Percentiles rank a stretch among this genome's conserved stretches.
Evolutionary conservation across 2,113 vertebrate species (phyloP).

Genomic region (Hymenochirus boettgeri): DNA sequence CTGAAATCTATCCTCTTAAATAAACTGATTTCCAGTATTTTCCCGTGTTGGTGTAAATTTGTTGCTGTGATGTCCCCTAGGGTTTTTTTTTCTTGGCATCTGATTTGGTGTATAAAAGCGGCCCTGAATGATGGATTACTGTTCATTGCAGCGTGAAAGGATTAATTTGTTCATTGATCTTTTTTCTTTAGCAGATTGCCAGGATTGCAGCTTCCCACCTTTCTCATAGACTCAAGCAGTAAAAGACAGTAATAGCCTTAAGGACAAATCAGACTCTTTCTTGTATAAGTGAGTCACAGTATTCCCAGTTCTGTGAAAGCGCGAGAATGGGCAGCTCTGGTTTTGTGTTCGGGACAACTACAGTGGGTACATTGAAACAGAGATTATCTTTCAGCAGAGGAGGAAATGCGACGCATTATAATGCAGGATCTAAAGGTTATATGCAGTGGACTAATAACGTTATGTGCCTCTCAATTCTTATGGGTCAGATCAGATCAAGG

Average conservation of each 20-base stretch:
- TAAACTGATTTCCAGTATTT: constrained; percentile 77
- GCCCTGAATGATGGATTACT: constrained; percentile 99
- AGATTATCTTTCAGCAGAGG: too few relatives aligned
- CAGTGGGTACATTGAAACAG: too few relatives aligned
- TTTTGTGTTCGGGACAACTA: too few relatives aligned
- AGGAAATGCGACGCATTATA: too few relatives aligned
- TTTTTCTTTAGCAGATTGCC: constrained; percentile 99
- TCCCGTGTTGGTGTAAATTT: constrained; percentile 79
- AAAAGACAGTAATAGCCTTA: constrained; percentile 98
- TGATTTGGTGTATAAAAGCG: constrained; percentile 97
- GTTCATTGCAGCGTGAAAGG: constrained; percentile 98
- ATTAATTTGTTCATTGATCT: constrained; percentile 99
- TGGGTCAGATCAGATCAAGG: too few relatives aligned
- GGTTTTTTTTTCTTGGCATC: constrained; percentile 78
- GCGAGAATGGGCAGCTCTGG: constrained; percentile 8
- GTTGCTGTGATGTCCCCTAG: constrained; percentile 80
- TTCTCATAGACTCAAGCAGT: constrained; percentile 87
- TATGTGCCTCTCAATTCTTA: too few relatives aligned
- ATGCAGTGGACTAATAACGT: too few relatives aligned
- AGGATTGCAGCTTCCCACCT: constrained; percentile 97
- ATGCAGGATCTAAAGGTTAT: too few relatives aligned
- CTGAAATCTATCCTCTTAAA: constrained; percentile 76
- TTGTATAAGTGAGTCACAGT: constrained; percentile 87
- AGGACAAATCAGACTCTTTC: constrained; percentile 96
- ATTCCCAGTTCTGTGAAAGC: constrained; percentile 55